These are phyloP conservation scores for Drosophila tropicalis DNA, from an alignment of 1,140 invertebrate species.

Conservation along the genomic window DNA sequence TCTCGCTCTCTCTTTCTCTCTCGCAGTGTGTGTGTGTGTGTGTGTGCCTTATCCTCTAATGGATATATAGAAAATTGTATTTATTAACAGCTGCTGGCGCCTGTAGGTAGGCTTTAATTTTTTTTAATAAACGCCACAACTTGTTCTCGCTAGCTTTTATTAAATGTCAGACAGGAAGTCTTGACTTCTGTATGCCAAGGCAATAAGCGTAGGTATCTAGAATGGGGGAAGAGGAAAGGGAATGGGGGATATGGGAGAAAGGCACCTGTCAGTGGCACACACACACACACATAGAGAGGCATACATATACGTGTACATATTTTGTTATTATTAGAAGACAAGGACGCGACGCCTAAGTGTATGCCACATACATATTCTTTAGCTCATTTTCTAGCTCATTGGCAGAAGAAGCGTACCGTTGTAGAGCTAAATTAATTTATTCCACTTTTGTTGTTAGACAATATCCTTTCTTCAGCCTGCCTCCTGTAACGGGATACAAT, in stretches of 20 bases:
- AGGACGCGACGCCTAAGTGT: constrained; percentile 32
- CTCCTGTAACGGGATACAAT: constrained; percentile 56
- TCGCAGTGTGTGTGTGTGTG: not conserved
- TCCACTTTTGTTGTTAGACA: constrained; percentile 80
- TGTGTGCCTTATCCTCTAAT: constrained; percentile 23
- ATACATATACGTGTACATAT: constrained; percentile 49
- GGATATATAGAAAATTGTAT: constrained; percentile 28
- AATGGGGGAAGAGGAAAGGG: not conserved
- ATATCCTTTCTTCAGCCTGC: constrained; percentile 60
- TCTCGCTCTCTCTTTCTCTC: not conserved
- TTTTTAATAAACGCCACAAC: constrained; percentile 64
- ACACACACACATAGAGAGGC: not conserved
- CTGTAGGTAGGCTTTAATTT: constrained; percentile 58
- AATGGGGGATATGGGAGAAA: constrained; percentile 27
- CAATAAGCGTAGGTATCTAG: not conserved
- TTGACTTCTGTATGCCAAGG: constrained; percentile 19
- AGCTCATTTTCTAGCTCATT: constrained; percentile 83
- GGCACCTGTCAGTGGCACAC: constrained; percentile 71
- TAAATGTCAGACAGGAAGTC: constrained; percentile 59
- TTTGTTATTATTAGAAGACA: constrained; percentile 72
- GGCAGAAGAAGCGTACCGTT: constrained; percentile 61
- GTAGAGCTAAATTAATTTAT: constrained; percentile 82
- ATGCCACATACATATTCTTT: constrained; percentile 61
- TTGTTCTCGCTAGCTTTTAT: constrained; percentile 43
- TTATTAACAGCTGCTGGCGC: constrained; percentile 45